Evolutionary conservation across 2,113 vertebrate genomes (phyloP).

Genomic region (Elanus axillaris): DNA sequence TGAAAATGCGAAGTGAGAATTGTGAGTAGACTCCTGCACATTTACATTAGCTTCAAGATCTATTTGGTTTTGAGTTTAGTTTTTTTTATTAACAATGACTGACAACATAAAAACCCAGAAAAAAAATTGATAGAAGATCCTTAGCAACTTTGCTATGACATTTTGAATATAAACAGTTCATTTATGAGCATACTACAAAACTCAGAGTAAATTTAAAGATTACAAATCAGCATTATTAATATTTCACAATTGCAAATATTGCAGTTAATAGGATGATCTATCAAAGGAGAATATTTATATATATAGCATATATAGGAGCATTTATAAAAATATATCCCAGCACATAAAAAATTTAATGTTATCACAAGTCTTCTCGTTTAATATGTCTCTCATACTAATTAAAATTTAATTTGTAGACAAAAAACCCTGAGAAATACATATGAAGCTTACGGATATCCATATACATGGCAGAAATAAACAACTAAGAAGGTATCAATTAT

Average conservation of each 20-base stretch:
- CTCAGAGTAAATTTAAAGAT: not conserved
- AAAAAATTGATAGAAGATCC: not conserved
- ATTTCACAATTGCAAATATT: not conserved
- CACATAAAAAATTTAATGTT: not conserved
- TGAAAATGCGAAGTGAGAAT: not conserved
- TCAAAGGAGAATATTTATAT: not conserved
- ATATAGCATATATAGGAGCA: not conserved
- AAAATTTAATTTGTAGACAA: not conserved
- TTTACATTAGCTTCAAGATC: not conserved
- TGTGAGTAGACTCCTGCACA: not conserved
- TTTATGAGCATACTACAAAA: not conserved
- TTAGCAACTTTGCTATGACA: not conserved
- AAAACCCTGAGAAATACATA: not conserved
- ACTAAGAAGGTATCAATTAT: not conserved
- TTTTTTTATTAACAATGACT: not conserved
- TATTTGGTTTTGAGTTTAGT: too few species aligned
- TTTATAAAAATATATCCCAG: not conserved
- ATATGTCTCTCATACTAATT: not conserved
- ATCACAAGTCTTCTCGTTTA: not conserved
- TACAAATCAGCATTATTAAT: not conserved
- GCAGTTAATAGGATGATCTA: not conserved
- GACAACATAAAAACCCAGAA: not conserved
- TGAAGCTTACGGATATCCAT: not conserved
- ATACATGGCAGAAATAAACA: not conserved
- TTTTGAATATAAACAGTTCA: not conserved